Evolutionary conservation across 2,888 invertebrate species (phyloP).

Genomic region (Polyploca ridens): DNA sequence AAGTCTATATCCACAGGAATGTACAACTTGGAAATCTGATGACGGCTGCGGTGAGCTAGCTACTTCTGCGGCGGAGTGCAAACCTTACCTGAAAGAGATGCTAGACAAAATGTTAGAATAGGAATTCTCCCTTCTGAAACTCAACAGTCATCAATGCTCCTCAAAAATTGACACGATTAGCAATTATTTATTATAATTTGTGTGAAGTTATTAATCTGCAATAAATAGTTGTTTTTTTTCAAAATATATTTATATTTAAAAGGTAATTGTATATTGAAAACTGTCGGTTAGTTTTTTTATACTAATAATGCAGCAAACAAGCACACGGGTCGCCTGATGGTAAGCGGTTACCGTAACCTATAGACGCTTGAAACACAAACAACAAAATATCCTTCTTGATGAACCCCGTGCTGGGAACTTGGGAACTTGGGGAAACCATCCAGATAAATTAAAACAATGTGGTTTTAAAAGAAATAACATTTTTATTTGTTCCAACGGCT

Average conservation of each 20-base stretch:
- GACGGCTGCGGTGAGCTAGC: neutral
- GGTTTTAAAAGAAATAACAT: constrained; percentile 73
- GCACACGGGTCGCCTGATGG: too few species aligned
- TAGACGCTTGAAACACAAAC: too few species aligned
- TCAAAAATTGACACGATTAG: neutral
- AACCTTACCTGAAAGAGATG: neutral
- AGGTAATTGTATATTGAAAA: neutral
- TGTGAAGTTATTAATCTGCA: neutral
- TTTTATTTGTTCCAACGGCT: constrained; percentile 67
- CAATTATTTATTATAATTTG: neutral
- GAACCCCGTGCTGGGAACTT: too few species aligned
- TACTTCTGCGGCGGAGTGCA: neutral
- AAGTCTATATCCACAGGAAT: neutral
- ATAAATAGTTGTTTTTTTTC: too few species aligned
- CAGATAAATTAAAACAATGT: constrained; percentile 34
- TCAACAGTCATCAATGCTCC: neutral
- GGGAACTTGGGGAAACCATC: too few species aligned
- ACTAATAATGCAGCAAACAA: too few species aligned
- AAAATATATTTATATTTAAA: too few species aligned
- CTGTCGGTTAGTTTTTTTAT: too few species aligned
- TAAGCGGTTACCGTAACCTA: too few species aligned
- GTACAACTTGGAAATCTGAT: neutral
- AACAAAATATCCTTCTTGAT: too few species aligned
- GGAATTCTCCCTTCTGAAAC: neutral
- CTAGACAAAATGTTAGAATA: neutral